Evolutionary conservation across 2,888 invertebrate species (phyloP).

Genomic region (Dicranocentrus wangi): DNA sequence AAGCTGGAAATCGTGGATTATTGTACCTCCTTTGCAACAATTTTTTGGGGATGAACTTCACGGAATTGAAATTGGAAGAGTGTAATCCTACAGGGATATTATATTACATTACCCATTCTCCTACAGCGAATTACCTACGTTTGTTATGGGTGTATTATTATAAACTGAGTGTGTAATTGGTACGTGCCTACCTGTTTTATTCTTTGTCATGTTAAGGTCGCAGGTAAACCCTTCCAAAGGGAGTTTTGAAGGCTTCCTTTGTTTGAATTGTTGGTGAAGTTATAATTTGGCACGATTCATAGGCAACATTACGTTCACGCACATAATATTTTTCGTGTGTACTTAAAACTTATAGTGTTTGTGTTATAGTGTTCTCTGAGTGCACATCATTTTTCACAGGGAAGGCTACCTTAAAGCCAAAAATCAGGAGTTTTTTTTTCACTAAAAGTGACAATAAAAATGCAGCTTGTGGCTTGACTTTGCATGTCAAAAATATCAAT

Average conservation of each 20-base stretch:
- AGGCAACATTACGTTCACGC: background rate
- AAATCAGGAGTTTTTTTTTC: constrained; percentile 18
- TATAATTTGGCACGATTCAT: constrained; percentile 14
- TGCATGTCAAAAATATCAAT: constrained; percentile 55
- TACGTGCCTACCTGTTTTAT: constrained; percentile 1
- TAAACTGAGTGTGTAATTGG: constrained; percentile 1
- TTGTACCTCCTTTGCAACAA: background rate
- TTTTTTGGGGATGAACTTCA: too few relatives aligned
- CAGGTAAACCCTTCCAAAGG: background rate
- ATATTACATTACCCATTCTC: background rate
- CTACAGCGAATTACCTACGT: constrained; percentile 20
- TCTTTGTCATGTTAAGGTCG: constrained; percentile 43
- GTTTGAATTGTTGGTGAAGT: background rate
- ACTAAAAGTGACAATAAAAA: background rate
- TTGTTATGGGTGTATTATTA: constrained; percentile 24
- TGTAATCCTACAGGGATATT: background rate
- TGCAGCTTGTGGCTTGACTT: constrained; percentile 25
- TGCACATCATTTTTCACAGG: constrained; percentile 15
- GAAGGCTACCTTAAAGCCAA: constrained; percentile 44
- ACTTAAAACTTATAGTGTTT: background rate
- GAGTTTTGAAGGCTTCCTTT: constrained; percentile 5
- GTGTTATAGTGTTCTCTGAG: background rate
- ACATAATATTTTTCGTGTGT: background rate
- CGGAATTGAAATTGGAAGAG: background rate
- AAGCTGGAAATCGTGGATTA: constrained; percentile 9